Evolutionary conservation across 2,113 vertebrate species (phyloP).

Genomic region (Colossoma macropomum): DNA sequence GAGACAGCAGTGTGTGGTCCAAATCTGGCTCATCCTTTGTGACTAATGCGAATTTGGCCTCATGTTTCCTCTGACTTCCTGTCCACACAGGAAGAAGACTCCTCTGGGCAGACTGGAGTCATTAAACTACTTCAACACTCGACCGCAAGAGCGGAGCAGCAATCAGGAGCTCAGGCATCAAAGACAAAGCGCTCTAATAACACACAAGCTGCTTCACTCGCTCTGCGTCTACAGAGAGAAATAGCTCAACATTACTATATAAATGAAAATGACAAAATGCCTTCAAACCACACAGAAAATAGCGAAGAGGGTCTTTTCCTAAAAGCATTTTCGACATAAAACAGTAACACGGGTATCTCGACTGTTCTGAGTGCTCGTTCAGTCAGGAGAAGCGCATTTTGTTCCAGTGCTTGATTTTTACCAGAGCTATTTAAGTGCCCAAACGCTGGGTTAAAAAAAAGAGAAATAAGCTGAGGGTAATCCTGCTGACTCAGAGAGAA

Average conservation of each 20-base stretch:
- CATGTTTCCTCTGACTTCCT: slow-evolving; percentile 16
- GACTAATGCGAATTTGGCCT: slow-evolving; percentile 54
- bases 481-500: no score
- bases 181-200: background rate
- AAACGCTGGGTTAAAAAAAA: no score
- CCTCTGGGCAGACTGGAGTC: slow-evolving; percentile 52
- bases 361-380: no score
- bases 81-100: slow-evolving; percentile 27
- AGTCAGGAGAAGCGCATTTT: no score
- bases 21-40: slow-evolving; percentile 59
- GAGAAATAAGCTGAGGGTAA: no score
- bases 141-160: slow-evolving; percentile 7
- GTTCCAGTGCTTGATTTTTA: no score
- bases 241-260: background rate
- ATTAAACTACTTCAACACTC: slow-evolving; percentile 34
- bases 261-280: no score
- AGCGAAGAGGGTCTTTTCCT: no score
- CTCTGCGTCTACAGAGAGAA: background rate
- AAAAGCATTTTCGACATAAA: no score
- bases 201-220: background rate
- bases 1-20: slow-evolving; percentile 57
- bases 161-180: slow-evolving; percentile 10
- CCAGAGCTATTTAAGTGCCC: no score
- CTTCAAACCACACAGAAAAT: no score
- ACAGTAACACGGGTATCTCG: no score